Evolutionary conservation across 2,888 invertebrate genomes (phyloP), one percentile per base, ranked within the genome.

Genomic region (Drosophila cognata): DNA sequence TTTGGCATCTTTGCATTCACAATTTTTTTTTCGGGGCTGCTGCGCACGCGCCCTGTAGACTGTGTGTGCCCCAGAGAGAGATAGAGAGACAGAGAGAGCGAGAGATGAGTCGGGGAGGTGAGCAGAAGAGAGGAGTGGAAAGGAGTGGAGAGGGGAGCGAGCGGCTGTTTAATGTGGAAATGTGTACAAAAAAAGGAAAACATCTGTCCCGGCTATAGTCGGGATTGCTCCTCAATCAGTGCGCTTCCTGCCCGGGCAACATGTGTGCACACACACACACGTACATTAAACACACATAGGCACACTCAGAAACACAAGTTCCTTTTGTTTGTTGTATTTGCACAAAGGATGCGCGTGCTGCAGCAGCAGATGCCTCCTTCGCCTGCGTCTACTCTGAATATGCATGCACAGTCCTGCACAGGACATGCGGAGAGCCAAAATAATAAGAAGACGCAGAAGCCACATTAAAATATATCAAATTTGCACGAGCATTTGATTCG

Each of bases 311-410:
- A 1, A 51, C 28, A 50, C 16, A 55, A 65, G 56, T 71, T 62
- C 70, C 64, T 76, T 84, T 84, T 84, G 82, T 74, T 62, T 63
- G 43, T 57, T 59, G 64, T 73, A 71, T 81, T 73, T 81, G 72
- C 84, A 81, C 87, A 86, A 84, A 88, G 80, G 80, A 79, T 85
- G 81, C 84, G 84, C 84, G 84, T 85, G 84, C 84, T 84, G 90
- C 72, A 43, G 64, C 57, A 71, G 83, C 90, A 89, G 84, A 84
- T 84, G 84, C 83, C 46, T 46, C 25, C 46, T 25, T 46, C 46
- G 46, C 21, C 61, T n/a, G 16, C 18, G 33, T 38, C 50, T 51
- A 51, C 55, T 10, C 61, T 29, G 63, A 64, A 78, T 81, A 72
- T 78, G 81, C 81, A 71, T 71, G 77, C 77, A 64, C 25, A 35